Base-by-base conservation (phyloP, 1,140 invertebrate genomes). In the Rhizoglyphus robini region DNA sequence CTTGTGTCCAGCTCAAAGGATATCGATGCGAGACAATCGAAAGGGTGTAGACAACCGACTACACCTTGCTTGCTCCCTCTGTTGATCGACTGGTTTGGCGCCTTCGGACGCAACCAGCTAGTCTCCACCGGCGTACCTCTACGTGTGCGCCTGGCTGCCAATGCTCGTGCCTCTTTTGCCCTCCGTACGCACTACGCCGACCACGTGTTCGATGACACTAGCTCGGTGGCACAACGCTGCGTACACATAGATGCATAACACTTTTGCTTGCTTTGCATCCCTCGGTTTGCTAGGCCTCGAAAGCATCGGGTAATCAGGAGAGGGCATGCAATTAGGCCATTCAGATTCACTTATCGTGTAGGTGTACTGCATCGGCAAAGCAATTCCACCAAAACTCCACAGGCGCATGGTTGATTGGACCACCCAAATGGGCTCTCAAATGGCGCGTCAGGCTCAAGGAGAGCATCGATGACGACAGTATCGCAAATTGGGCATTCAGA, bases 21-120 rank as follows among this genome's bases (percentile, higher is more conserved):
- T 41, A 41, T 41, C 36, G 36, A 41, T 41, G 18, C 36, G 18
- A 41, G 36, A 41, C 36, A 41, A 54, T 5, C 8, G 20, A 54
- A 54, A 54, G 51, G 51, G 51, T 54, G 51, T 54, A 54, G 51
- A 20, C 51, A 8, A 54, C 15, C 23, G 15, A 23, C 41, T 46
- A 23, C 41, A 46, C 41, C 41, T 46, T 46, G 41, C 15, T 11
- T 32, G 51, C 20, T 25, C 8, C 51, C 31, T 32, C 8, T 32
- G 20, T 23, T 54, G 51, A 54, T 25, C 41, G 23, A 54, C 23
- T 54, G 23, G 51, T 32, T 54, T 54, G 51, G 51, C 51, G 51
- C 31, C 51, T 8, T n/a, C 51, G 8, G 51, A 54, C 23, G 36
- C 36, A 18, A 41, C 36, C 8, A 8, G 18, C 36, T 41, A n/a